A percentile compares a stretch with the other conserved stretches of the same genome.
Conservation (phyloP, 2,797 vertebrate species). For the Aselliscus stoliczkanus region DNA sequence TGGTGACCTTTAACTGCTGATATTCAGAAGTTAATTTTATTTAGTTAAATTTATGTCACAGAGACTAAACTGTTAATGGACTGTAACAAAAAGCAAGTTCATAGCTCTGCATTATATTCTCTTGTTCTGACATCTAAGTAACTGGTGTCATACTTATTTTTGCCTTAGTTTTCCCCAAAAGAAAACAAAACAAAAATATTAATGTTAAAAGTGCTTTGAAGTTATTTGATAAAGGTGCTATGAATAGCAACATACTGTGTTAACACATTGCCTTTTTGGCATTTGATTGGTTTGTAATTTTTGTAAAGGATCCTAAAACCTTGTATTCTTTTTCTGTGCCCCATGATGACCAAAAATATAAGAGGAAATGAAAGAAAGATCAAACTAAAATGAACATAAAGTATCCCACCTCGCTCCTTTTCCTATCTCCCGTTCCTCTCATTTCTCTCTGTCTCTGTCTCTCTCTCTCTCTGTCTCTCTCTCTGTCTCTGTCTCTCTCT, state of each 20-base stretch:
- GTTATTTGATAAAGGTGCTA: slow-evolving; percentile 60
- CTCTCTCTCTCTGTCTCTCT: not conserved
- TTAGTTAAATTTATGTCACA: slow-evolving; percentile 15
- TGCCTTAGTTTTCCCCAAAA: slow-evolving; percentile 37
- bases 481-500: not conserved
- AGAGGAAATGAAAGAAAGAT: slow-evolving; percentile 59
- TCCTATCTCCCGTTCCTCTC: not conserved
- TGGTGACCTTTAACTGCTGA: slow-evolving; percentile 44
- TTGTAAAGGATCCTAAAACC: slow-evolving; percentile 56
- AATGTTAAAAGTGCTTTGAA: slow-evolving; percentile 40
- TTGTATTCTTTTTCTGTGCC: slow-evolving; percentile 68
- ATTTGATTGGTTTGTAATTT: slow-evolving; percentile 56
- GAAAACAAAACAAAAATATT: slow-evolving; percentile 28
- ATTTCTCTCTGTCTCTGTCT: no score
- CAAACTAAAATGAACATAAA: slow-evolving; percentile 34
- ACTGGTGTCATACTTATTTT: not conserved
- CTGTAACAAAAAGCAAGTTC: not conserved
- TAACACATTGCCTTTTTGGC: slow-evolving; percentile 48
- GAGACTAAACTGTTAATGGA: not conserved
- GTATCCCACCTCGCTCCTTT: not conserved
- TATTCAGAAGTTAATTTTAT: slow-evolving; percentile 50
- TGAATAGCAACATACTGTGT: slow-evolving; percentile 42
- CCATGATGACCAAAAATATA: slow-evolving; percentile 52
- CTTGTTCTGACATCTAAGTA: not conserved
- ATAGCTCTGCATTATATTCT: not conserved